Evolutionary conservation across 2,113 vertebrate species (phyloP).

Genomic region (Microcebus griseorufus): DNA sequence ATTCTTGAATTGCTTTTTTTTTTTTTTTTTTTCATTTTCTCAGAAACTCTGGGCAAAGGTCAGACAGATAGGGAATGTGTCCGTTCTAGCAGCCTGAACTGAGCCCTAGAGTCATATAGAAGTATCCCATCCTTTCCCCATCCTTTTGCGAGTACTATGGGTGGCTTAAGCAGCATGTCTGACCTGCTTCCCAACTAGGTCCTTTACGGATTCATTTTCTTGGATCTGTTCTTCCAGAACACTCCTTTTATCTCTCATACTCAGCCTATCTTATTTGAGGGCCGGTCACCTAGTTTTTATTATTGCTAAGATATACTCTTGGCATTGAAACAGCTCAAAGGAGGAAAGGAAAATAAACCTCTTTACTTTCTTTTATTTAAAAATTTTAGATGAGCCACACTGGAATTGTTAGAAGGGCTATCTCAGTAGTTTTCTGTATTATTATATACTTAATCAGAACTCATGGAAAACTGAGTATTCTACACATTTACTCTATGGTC

Average conservation of each 20-base stretch:
- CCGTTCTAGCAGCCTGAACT: neutral
- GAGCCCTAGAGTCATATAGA: neutral
- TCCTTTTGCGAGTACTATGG: neutral
- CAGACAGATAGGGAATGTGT: neutral
- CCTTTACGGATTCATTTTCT: neutral
- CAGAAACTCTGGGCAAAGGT: neutral
- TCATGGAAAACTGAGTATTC: conserved; percentile 44
- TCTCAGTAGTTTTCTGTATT: conserved; percentile 21
- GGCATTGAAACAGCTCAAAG: neutral
- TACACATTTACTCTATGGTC: neutral
- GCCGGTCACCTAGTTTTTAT: neutral
- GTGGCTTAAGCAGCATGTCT: neutral
- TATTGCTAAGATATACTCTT: neutral
- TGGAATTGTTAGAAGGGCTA: conserved; percentile 28
- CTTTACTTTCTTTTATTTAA: neutral
- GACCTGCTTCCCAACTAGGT: neutral
- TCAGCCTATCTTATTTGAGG: neutral
- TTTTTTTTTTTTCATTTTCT: neutral
- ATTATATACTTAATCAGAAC: conserved; percentile 48
- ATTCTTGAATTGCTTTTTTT: neutral
- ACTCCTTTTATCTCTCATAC: neutral
- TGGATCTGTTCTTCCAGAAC: neutral
- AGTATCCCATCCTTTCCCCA: neutral
- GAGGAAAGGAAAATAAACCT: neutral
- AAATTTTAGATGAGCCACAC: neutral